These are phyloP conservation scores for Trichosurus vulpecula DNA, from an alignment of 2,797 vertebrate genomes.

Conservation along the genomic window DNA sequence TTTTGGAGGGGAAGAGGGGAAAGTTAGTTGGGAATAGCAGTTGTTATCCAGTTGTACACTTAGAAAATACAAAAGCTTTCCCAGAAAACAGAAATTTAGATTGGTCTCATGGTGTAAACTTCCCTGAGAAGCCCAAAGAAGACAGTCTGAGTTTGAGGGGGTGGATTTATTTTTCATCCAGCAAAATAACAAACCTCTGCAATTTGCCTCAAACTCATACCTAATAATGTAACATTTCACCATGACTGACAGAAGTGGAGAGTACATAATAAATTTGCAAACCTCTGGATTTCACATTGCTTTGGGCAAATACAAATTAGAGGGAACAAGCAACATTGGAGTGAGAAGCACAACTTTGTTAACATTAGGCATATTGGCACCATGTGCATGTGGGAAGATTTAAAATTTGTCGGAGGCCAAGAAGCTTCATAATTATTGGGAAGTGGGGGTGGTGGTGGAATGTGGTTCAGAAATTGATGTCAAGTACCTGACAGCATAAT, in stretches of 20 bases:
- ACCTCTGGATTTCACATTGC: neutral
- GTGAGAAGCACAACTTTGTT: rapidly evolving
- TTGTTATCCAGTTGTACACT: neutral
- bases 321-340: no score
- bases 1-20: neutral
- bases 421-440: slow-evolving; percentile 29
- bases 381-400: neutral
- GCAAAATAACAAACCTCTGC: slow-evolving; percentile 31
- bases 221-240: slow-evolving; percentile 18
- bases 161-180: neutral
- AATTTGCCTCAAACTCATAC: slow-evolving; percentile 50
- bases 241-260: neutral
- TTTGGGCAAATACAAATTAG: slow-evolving; percentile 36
- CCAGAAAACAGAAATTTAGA: neutral
- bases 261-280: neutral
- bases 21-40: neutral
- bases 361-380: neutral
- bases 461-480: slow-evolving; percentile 61
- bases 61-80: neutral
- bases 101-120: neutral
- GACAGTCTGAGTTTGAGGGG: neutral
- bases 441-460: slow-evolving; percentile 35
- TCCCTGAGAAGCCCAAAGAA: neutral
- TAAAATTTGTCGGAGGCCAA: slow-evolving; percentile 39
- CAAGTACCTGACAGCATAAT: slow-evolving; percentile 35